Conservation (phyloP, 2,113 vertebrate species). For the Nothoprocta perdicaria region DNA sequence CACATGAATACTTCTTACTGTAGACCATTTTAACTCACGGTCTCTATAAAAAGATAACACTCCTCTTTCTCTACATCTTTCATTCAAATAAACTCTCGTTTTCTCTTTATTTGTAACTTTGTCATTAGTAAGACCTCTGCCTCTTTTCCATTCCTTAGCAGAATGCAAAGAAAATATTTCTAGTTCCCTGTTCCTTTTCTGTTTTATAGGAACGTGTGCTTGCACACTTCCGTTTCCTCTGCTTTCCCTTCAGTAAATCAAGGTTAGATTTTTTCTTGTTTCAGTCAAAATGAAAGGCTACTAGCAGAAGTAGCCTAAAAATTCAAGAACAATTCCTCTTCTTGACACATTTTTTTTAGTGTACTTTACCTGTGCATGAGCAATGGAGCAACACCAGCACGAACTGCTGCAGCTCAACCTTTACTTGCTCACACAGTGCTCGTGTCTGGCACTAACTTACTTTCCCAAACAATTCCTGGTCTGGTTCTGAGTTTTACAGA, state of each 20-base stretch:
- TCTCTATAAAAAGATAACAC: neutral
- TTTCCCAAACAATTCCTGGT: neutral
- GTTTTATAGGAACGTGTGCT: neutral
- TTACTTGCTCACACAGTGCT: neutral
- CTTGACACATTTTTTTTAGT: neutral
- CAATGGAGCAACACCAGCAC: neutral
- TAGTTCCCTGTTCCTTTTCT: neutral
- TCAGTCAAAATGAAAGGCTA: neutral
- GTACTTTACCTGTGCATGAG: neutral
- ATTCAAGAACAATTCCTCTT: neutral
- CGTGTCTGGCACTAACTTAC: neutral
- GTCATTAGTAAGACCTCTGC: neutral
- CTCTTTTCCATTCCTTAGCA: neutral
- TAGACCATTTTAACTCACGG: rapidly evolving
- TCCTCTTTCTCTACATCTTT: neutral
- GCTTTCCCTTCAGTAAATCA: neutral
- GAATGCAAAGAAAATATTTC: neutral
- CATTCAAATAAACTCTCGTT: neutral
- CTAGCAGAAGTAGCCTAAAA: slow-evolving; percentile 14
- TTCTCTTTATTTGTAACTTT: neutral
- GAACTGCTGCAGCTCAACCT: neutral
- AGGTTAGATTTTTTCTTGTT: neutral
- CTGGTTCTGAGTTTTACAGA: neutral
- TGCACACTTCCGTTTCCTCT: neutral
- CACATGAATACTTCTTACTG: neutral